Base-by-base conservation (phyloP, 2,888 invertebrate genomes). In the Trilocha varians region DNA sequence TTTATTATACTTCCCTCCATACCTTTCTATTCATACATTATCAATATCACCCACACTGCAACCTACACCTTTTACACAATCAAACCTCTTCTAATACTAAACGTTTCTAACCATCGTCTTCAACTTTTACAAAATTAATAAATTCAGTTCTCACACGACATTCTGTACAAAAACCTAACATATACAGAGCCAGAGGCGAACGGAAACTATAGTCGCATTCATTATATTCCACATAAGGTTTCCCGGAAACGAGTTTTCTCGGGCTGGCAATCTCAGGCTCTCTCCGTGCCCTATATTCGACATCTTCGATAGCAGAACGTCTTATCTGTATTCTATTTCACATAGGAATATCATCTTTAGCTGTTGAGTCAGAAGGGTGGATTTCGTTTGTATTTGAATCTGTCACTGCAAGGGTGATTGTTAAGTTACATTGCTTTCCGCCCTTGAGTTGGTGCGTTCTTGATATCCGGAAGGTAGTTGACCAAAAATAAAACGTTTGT, bases 241-340 rank as follows among this genome's bases (percentile, higher is more conserved):
- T 38, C 38, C n/a, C 38, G 38, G 38, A 38, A 38, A 38, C 16
- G 32, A 15, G 4, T 38, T 38, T 32, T 32, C 25, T 11, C 18
- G n/a, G 16, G 14, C 25, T 38, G 38, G 38, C 38, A 38, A 38
- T 32, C 38, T 25, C 16, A 38, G 16, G n/a, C 15, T 15, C 38
- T 52, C 54, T 52, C 55, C 52, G 59, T 76, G 76, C 74, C 77
- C 78, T 70, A 75, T 57, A 70, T 38, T 16, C 32, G 15, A 13
- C 32, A 32, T 15, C 32, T 15, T 32, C 11, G 13, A 25, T 32
- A 16, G 6, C 5, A 9, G 8, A 38, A 38, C n/a, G 38, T 32
- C 15, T 9, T 14, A 18, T 14, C 32, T 13, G 13, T 8, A 15
- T 13, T 15, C 32, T 2, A 11, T n/a, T 16, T 14, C 14, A 6